Conservation (phyloP, 2,888 invertebrate species). For the Lamproptera curius region DNA sequence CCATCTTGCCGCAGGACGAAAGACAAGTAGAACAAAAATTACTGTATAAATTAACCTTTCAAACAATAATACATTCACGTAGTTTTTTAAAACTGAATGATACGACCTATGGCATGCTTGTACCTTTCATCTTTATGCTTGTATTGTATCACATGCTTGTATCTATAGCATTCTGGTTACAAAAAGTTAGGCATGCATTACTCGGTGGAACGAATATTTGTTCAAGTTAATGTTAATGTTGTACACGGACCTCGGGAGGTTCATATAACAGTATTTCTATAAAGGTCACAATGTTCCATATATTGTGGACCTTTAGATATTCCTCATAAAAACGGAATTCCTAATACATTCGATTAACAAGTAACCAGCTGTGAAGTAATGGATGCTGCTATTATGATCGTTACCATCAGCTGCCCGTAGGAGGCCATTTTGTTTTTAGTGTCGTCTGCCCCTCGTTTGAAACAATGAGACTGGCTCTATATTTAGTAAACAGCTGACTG, state of each 20-base stretch:
- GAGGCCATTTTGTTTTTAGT: constrained; percentile 7
- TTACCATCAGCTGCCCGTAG: constrained; percentile 10
- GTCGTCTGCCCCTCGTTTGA: constrained; percentile 7
- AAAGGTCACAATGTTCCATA: constrained; percentile 12
- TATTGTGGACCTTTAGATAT: neutral
- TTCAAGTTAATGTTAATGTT: constrained; percentile 13
- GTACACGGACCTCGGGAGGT: constrained; percentile 10
- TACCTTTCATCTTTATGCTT: neutral
- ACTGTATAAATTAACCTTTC: too few relatives aligned
- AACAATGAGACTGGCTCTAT: constrained; percentile 9
- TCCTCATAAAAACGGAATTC: neutral
- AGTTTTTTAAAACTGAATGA: too few relatives aligned
- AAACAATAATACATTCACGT: too few relatives aligned
- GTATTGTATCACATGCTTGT: too few relatives aligned
- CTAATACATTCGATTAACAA: neutral
- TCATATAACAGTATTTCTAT: neutral
- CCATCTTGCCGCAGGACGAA: too few relatives aligned
- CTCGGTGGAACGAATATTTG: constrained; percentile 2
- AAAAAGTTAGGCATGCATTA: constrained; percentile 4
- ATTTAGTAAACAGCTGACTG: constrained; percentile 18
- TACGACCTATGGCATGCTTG: neutral
- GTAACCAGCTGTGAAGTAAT: neutral
- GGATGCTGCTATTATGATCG: neutral
- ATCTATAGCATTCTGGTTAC: neutral
- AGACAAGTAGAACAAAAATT: too few relatives aligned